Conservation (phyloP, 2,888 invertebrate genomes). For the Himalopsyche anomala region DNA sequence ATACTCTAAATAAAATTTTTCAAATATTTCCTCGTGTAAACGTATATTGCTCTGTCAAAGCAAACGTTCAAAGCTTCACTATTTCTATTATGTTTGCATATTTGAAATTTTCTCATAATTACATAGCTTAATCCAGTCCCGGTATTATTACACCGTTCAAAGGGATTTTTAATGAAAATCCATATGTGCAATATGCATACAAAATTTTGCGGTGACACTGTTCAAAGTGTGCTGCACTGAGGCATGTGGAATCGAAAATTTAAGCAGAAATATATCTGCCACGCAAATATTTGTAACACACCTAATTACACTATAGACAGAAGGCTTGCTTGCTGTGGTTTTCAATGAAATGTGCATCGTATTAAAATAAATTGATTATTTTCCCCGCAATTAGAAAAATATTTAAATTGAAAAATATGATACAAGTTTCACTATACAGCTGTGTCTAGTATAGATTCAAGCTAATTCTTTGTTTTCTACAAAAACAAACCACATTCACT, state of each 20-base stretch:
- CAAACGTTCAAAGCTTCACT: conserved; percentile 20
- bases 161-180: conserved; percentile 32
- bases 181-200: conserved; percentile 31
- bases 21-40: background rate
- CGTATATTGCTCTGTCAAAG: conserved; percentile 19
- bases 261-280: conserved; percentile 60
- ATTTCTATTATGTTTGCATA: conserved; percentile 31
- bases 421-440: no score
- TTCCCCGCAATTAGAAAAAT: no score
- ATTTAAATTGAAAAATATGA: no score
- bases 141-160: conserved; percentile 41
- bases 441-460: no score
- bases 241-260: conserved; percentile 36
- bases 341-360: background rate
- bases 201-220: conserved; percentile 30
- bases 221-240: conserved; percentile 9
- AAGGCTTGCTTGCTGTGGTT: conserved; percentile 59
- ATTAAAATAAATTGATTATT: no score
- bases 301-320: conserved; percentile 61
- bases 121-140: conserved; percentile 27
- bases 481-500: no score
- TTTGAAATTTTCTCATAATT: conserved; percentile 34
- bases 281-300: conserved; percentile 64
- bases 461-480: no score
- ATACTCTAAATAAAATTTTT: conserved; percentile 18